Conservation (phyloP, 2,797 vertebrate genomes). For the Cyclura pinguis region DNA sequence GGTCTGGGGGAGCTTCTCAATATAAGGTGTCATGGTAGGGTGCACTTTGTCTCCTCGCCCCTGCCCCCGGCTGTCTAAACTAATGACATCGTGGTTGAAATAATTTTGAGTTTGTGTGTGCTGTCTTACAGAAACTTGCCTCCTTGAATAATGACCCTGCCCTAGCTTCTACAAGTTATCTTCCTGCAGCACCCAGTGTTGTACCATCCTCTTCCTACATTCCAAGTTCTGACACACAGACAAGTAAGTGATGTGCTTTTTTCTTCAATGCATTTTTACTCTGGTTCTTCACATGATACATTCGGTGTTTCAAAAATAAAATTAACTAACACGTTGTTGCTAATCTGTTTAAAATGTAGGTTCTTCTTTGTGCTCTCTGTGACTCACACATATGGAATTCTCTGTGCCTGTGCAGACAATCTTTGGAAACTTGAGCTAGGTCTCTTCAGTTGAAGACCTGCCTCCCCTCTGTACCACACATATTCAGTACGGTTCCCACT, state of each 20-base stretch:
- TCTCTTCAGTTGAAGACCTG: too few relatives aligned
- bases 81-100: neutral
- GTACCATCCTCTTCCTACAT: slow-evolving; percentile 96
- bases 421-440: too few relatives aligned
- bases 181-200: slow-evolving; percentile 96
- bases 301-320: neutral
- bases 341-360: neutral
- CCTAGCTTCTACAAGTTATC: slow-evolving; percentile 95
- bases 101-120: neutral
- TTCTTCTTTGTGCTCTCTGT: too few relatives aligned
- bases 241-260: slow-evolving; percentile 81
- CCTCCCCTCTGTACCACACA: too few relatives aligned
- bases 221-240: slow-evolving; percentile 92
- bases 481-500: too few relatives aligned
- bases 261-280: neutral
- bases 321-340: too few relatives aligned
- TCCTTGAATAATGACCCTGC: slow-evolving; percentile 91
- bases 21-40: too few relatives aligned
- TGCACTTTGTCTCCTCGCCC: too few relatives aligned
- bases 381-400: too few relatives aligned
- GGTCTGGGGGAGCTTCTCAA: too few relatives aligned
- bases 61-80: too few relatives aligned
- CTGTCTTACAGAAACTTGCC: slow-evolving; percentile 91
- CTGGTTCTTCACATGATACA: neutral
- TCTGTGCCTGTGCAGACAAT: too few relatives aligned